phyloP scores from a whole-genome alignment of 2,888 invertebrate species.

The Tupiocoris notatus region DNA sequence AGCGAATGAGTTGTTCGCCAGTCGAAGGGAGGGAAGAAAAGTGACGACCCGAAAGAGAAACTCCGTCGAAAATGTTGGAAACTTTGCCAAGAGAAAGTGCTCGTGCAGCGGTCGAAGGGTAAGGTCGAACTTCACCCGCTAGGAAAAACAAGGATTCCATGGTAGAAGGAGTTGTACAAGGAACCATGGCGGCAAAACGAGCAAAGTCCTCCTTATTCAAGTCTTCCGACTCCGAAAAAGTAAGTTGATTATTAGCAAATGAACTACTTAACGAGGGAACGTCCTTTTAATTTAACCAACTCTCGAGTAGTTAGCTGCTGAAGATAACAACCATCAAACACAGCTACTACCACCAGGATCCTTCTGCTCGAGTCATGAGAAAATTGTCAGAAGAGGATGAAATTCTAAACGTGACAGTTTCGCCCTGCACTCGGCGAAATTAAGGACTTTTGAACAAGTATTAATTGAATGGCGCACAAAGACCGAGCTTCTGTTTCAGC shows the following conservation, averaged over 20 bases:
- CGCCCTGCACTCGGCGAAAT: not conserved
- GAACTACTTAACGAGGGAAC: not conserved
- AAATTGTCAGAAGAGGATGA: not conserved
- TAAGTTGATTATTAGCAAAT: not conserved
- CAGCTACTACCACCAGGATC: not conserved
- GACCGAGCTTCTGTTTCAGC: not conserved
- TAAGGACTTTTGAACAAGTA: not conserved
- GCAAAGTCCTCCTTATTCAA: not conserved
- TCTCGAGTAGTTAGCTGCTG: not conserved
- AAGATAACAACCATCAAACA: not conserved
- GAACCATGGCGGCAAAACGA: not conserved
- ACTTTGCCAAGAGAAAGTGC: not conserved
- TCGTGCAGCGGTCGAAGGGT: not conserved
- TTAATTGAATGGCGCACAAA: not conserved
- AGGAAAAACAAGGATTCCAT: not conserved
- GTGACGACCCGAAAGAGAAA: not conserved
- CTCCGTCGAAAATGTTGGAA: not conserved
- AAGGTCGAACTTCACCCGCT: not conserved
- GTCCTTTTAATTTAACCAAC: not conserved
- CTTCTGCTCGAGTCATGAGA: not conserved
- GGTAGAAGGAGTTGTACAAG: not conserved
- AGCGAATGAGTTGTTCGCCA: not conserved
- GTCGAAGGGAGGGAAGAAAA: not conserved
- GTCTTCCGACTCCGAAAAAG: not conserved
- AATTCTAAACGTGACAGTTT: not conserved